Evolutionary conservation across 2,888 invertebrate genomes (phyloP), one percentile per base, ranked within the genome.

Genomic region (Hyppa rectilinea): DNA sequence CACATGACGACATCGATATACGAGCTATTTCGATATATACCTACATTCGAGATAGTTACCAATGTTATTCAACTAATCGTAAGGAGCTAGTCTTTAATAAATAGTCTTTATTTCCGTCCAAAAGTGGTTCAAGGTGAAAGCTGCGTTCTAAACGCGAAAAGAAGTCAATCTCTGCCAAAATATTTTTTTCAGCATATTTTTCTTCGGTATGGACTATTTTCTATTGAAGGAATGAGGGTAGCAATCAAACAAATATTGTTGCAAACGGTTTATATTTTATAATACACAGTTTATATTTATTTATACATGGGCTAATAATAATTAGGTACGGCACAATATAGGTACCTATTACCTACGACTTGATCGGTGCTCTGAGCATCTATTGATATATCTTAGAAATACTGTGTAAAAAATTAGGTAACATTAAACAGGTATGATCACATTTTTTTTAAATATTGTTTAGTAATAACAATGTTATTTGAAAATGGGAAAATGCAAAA

Each of bases 21-120:
- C 26, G 45, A 23, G 23, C 64, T 77, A 72, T 77, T 79, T 53
- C 23, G 47, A 81, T 64, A 76, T 64, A 70, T 14, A 53, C 3
- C 6, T 45, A 31, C 38, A n/a, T n/a, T 47, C 26, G n/a, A 9
- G 45, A 55, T 58, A 60, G 26, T 36, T 40, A 75, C 45, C 55
- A 34, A 55, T 45, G 38, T 38, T 23, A 38, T 14, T 20, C 12
- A 60, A 29, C 12, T 29, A 31, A 61, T 53, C 23, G 31, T n/a
- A 62, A 45, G 45, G 53, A 31, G 14, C 23, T 63, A 61, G 36
- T 52, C 14, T 31, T 26, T 20, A 61, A 14, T 23, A 40, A 63
- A n/a, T 20, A 6, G 38, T 31, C 2, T 43, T 23, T 66, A 53
- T 34, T 66, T 43, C 50, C 36, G 31, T 50, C 7, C 23, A 43